A percentile compares a stretch with the other conserved stretches of the same genome.
Evolutionary conservation across 2,888 invertebrate species (phyloP).

Genomic region (Sphaerophoria taeniata): DNA sequence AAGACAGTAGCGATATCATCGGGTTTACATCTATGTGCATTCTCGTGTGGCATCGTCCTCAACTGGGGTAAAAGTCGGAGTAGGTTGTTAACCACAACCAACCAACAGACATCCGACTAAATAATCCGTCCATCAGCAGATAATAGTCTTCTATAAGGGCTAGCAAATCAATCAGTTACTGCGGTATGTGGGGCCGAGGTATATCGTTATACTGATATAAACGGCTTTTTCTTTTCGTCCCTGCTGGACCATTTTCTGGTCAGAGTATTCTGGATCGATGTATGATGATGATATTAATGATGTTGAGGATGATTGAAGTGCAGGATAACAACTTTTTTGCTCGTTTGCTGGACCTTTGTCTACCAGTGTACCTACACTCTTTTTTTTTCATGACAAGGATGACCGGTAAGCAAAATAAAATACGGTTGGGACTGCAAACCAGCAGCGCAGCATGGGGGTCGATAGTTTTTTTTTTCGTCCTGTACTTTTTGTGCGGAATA

Average conservation of each 20-base stretch:
- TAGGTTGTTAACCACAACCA: slow-evolving; percentile 50
- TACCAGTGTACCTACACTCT: background rate
- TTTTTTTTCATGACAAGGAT: slow-evolving; percentile 47
- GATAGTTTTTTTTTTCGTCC: slow-evolving; percentile 28
- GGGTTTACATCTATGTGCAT: background rate
- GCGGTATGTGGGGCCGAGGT: slow-evolving; percentile 61
- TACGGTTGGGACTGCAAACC: slow-evolving; percentile 13
- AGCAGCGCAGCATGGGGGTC: slow-evolving; percentile 5
- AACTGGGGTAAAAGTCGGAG: background rate
- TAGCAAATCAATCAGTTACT: slow-evolving; percentile 74
- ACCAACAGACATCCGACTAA: slow-evolving; percentile 33
- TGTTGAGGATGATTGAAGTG: slow-evolving; percentile 21
- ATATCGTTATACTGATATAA: background rate
- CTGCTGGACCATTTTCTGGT: slow-evolving; percentile 33
- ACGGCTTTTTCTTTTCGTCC: slow-evolving; percentile 28
- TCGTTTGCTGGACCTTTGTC: slow-evolving; percentile 14
- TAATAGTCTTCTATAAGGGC: no score
- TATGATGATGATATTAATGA: slow-evolving; percentile 35
- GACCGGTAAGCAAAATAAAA: slow-evolving; percentile 56
- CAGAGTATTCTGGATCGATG: slow-evolving; percentile 25
- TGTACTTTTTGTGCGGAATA: slow-evolving; percentile 20
- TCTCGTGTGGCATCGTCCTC: slow-evolving; percentile 23
- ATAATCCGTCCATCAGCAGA: no score
- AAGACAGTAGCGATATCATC: background rate
- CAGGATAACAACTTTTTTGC: slow-evolving; percentile 45